These are phyloP conservation scores for Enoplosus armatus DNA, from an alignment of 2,797 vertebrate species.

Conservation along the genomic window DNA sequence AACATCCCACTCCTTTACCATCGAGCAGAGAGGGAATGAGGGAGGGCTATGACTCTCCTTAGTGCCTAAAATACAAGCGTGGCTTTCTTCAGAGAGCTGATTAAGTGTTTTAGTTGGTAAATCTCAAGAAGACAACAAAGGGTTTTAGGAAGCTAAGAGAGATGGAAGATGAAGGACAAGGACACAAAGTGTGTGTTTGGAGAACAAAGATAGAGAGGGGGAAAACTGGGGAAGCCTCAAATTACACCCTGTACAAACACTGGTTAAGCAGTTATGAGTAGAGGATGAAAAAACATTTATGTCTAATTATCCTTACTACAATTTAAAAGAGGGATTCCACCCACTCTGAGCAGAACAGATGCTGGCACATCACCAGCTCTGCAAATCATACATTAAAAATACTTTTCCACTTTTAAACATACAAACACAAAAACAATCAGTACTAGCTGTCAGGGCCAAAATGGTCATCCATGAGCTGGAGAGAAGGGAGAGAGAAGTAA, in stretches of 20 bases:
- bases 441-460: constrained; percentile 1
- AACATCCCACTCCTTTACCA: constrained; percentile 64
- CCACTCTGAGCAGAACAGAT: constrained; percentile 35
- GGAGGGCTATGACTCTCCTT: constrained; percentile 53
- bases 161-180: constrained; percentile 40
- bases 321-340: constrained; percentile 57
- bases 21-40: constrained; percentile 34
- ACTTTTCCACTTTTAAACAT: neutral
- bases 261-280: constrained; percentile 73
- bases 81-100: constrained; percentile 37
- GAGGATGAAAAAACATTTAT: constrained; percentile 63
- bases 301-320: constrained; percentile 70
- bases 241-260: constrained; percentile 73
- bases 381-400: constrained; percentile 18
- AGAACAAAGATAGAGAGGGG: constrained; percentile 9
- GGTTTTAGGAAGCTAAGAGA: neutral
- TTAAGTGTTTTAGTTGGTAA: constrained; percentile 10
- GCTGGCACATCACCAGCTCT: constrained; percentile 21
- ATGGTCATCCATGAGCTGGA: neutral
- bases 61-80: constrained; percentile 39
- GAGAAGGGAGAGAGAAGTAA: neutral
- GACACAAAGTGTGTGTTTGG: constrained; percentile 4
- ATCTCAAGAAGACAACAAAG: constrained; percentile 34
- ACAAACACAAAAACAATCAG: constrained; percentile 9
- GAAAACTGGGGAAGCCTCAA: constrained; percentile 58